These are phyloP conservation scores for Polylopha cassiicola DNA, from an alignment of 2,888 invertebrate genomes.

Conservation along the genomic window DNA sequence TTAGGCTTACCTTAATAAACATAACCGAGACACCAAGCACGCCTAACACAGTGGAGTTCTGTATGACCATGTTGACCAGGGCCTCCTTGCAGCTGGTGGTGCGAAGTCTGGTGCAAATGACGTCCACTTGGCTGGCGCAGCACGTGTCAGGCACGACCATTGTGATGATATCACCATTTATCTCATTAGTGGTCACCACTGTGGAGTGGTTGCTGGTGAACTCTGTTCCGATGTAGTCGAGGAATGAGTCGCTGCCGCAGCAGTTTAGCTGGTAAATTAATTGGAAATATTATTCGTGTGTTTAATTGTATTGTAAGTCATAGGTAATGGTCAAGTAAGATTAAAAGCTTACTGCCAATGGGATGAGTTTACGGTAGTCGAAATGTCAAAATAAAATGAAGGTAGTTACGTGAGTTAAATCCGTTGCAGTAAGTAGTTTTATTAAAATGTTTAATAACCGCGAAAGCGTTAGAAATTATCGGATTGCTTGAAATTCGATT, in stretches of 20 bases:
- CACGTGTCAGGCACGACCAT: slow-evolving; percentile 50
- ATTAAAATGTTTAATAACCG: no score
- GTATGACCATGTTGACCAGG: slow-evolving; percentile 45
- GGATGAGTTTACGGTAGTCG: no score
- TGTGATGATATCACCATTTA: slow-evolving; percentile 33
- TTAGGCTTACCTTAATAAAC: slow-evolving; percentile 58
- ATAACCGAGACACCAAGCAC: slow-evolving; percentile 67
- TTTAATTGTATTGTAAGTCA: no score
- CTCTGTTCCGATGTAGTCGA: slow-evolving; percentile 50
- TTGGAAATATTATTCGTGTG: no score
- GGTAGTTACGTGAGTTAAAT: neutral
- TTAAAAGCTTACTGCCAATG: no score
- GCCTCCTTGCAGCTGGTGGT: slow-evolving; percentile 48
- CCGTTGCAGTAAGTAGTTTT: no score
- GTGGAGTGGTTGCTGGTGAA: slow-evolving; percentile 48
- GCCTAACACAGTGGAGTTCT: slow-evolving; percentile 60
- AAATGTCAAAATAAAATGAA: no score
- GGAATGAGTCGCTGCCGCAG: slow-evolving; percentile 54
- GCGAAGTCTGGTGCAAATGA: slow-evolving; percentile 43
- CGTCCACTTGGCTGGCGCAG: slow-evolving; percentile 36
- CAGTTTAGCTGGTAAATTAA: slow-evolving; percentile 51
- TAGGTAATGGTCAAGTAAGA: no score
- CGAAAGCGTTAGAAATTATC: no score
- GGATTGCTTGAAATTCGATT: no score
- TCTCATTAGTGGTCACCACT: slow-evolving; percentile 37